Conservation (phyloP, 2,888 invertebrate genomes). For the Meganola albula region DNA sequence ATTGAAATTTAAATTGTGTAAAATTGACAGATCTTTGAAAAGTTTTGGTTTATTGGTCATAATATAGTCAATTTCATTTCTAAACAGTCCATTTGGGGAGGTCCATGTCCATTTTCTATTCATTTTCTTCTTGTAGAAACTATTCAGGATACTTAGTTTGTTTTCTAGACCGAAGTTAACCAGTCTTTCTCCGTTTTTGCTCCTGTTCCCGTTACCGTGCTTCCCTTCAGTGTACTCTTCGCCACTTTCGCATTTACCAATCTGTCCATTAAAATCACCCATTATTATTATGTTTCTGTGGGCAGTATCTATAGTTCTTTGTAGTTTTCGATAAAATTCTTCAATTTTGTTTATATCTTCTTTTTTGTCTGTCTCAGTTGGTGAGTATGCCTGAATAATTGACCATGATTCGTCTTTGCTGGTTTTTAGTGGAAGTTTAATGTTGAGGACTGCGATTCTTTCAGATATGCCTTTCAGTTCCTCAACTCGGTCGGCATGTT, state of each 20-base stretch:
- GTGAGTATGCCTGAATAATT: conserved; percentile 1
- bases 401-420: conserved; percentile 2
- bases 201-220: conserved; percentile 5
- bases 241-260: not conserved
- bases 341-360: conserved; percentile 2
- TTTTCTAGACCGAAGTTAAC: conserved; percentile 7
- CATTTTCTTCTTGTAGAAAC: conserved; percentile 3
- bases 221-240: conserved; percentile 2
- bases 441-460: conserved; percentile 5
- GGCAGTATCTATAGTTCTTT: not conserved
- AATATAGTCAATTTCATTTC: conserved; percentile 17
- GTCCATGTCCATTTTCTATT: conserved; percentile 14
- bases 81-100: conserved; percentile 11
- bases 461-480: conserved; percentile 8
- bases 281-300: conserved; percentile 3
- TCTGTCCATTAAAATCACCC: conserved; percentile 3
- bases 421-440: conserved; percentile 3
- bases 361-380: not conserved
- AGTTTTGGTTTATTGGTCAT: conserved; percentile 7
- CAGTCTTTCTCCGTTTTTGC: conserved; percentile 5
- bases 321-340: conserved; percentile 1
- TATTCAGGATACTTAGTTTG: conserved; percentile 10
- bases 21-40: conserved; percentile 2
- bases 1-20: conserved; percentile 9
- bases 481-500: not conserved